phyloP scores from a whole-genome alignment of 2,797 vertebrate species.

The Echeneis naucrates region DNA sequence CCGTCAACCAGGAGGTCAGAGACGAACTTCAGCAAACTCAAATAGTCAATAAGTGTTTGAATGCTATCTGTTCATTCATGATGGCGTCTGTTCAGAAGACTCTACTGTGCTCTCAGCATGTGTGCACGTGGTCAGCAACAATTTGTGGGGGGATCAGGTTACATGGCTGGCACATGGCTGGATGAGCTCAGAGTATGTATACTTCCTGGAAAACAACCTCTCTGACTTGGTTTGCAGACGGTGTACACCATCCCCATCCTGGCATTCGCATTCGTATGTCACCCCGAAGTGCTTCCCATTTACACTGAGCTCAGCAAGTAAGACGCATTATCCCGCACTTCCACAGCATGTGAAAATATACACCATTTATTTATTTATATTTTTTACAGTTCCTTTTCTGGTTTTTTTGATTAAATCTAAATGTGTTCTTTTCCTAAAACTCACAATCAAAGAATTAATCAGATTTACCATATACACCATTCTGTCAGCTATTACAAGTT shows the following conservation, averaged over 20 bases:
- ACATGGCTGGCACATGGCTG: constrained; percentile 18
- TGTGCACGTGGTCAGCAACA: constrained; percentile 28
- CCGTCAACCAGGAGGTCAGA: constrained; percentile 84
- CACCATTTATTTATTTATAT: neutral
- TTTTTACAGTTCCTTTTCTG: neutral
- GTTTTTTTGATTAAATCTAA: neutral
- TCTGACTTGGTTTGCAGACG: constrained; percentile 84
- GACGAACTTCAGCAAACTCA: neutral
- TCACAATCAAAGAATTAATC: too few species aligned
- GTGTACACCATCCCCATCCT: constrained; percentile 95
- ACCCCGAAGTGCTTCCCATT: constrained; percentile 95
- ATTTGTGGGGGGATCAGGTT: constrained; percentile 55
- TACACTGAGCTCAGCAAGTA: constrained; percentile 93
- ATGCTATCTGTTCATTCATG: neutral
- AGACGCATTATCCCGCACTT: constrained; percentile 30
- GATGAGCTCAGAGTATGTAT: constrained; percentile 7
- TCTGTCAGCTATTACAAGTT: neutral
- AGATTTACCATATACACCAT: too few species aligned
- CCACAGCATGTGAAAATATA: neutral
- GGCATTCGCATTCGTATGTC: constrained; percentile 96
- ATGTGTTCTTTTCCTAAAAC: neutral
- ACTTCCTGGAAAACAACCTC: constrained; percentile 21
- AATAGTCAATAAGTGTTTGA: neutral
- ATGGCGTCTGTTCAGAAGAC: neutral
- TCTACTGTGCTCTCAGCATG: constrained; percentile 1